Base-by-base conservation (phyloP, 2,888 invertebrate genomes). In the Galerucella calmariensis region DNA sequence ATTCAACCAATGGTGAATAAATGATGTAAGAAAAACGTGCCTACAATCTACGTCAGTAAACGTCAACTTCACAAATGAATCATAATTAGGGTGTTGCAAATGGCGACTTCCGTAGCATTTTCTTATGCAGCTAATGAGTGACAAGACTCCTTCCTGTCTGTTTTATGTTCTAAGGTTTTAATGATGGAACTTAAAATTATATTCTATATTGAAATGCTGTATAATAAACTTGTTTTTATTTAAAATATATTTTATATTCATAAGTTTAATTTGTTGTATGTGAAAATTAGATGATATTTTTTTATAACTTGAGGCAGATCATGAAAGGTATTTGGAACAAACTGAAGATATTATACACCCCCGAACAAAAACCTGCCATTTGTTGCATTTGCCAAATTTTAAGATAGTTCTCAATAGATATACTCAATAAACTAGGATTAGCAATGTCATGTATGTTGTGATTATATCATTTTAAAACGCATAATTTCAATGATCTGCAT, bases 321-420 rank as follows among this genome's bases (percentile, higher is more conserved):
- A 24, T 10, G 10, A 27, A 35, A 35, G 35, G 35, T 61, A n/a
- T n/a, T 35, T 59, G 4, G 16, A 59, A 56, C 56, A 56, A 56
- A 56, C n/a, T n/a, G 0, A 6, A n/a, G 10, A 59, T 59, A 27
- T 24, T 27, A 27, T n/a, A 27, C 44, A n/a, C 20, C 12, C 35
- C 41, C 8, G 46, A 53, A 67, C 48, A 67, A 46, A 63, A 63
- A 63, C 69, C 53, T 69, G 69, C 69, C 69, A 63, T 63, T n/a
- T 61, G 51, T 69, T 41, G 41, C 62, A 63, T 46, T 53, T 69
- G 69, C 62, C 69, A 69, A 69, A 69, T 63, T 69, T 61, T 69
- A 44, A 46, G 16, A 69, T 69, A 61, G 58, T 68, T 61, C 59
- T 61, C 69, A 59, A 69, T 58, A 44, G 20, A 20, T 69, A 69